Base-by-base conservation (phyloP, 2,113 vertebrate species). In the Petrocephalus zakoni region DNA sequence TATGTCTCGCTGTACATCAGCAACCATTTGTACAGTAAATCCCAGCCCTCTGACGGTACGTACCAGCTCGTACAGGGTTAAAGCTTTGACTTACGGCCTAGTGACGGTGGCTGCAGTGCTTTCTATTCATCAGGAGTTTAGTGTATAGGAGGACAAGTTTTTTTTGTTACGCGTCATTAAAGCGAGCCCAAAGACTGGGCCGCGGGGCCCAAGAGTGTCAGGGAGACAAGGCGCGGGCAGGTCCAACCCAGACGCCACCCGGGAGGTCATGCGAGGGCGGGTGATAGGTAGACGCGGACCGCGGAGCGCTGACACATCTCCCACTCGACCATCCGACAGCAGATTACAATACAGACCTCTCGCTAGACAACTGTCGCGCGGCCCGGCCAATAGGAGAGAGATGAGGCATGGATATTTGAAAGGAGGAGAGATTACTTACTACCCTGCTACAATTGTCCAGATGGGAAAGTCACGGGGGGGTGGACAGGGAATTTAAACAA, bases 401-500 rank as follows among this genome's bases (percentile, higher is more conserved):
- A 64, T 75, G 55, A 89, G 85, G 46, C 55, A 56, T 47, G 1
- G 19, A 68, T 55, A 85, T 53, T 75, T 86, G 49, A 55, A 75
- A 56, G 19, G 25, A 34, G 47, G 58, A 53, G 15, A 7, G 56
- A 85, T 64, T 49, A 68, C 56, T 78, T 75, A 53, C 46, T 21
- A 21, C 22, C 55, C 81, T 22, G 22, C 78, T 52, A 75, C 49
- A 51, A 53, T 29, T 21, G 47, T 81, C 15, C 68, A 88, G 68
- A 78, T 34, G 72, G 68, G n/a, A 53, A 56, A 86, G 7, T 83
- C 52, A 52, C 29, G 52, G 68, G 64, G 37, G 68, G 72, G 47
- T 53, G 8, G 87, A 47, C 64, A 75, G 81, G n/a, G 47, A 88
- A 75, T 88, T 88, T 88, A 88, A 37, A 87, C 86, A 49, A 64